A percentile compares a stretch with the other conserved stretches of the same genome.
Evolutionary conservation across 1,140 invertebrate species (phyloP).

Genomic region (Zaprionus gabonicus): DNA sequence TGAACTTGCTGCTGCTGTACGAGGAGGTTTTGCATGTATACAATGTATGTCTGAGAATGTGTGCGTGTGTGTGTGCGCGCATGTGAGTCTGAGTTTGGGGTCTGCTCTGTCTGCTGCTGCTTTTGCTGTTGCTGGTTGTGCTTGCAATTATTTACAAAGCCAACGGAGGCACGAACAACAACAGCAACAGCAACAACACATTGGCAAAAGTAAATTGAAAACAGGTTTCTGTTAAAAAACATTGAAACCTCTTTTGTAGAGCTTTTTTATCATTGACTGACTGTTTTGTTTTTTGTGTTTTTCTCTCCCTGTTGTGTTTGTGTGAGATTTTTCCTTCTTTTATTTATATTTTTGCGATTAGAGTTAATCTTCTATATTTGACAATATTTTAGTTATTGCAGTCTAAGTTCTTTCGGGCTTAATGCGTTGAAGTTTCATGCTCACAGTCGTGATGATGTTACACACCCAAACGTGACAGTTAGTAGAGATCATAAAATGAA

Average conservation of each 20-base stretch:
- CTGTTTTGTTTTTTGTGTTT: constrained; percentile 24
- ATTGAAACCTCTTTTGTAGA: constrained; percentile 81
- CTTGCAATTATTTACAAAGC: constrained; percentile 81
- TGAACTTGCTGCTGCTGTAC: constrained; percentile 57
- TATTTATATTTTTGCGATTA: constrained; percentile 30
- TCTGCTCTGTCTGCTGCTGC: constrained; percentile 55
- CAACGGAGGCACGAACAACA: constrained; percentile 48
- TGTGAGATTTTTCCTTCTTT: constrained; percentile 12
- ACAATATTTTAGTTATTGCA: constrained; percentile 37
- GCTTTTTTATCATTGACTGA: constrained; percentile 72
- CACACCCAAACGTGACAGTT: constrained; percentile 66
- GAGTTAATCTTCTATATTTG: constrained; percentile 33
- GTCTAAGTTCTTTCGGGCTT: constrained; percentile 16
- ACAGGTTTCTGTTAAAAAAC: constrained; percentile 75
- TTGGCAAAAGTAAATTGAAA: constrained; percentile 74
- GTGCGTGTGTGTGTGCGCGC: constrained; percentile 32
- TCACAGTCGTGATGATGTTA: background rate
- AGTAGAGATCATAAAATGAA: constrained; percentile 18
- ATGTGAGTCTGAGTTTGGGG: constrained; percentile 59
- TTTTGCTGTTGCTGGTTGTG: constrained; percentile 20
- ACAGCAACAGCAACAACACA: constrained; percentile 57
- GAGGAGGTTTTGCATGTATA: constrained; percentile 34
- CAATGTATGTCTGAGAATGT: constrained; percentile 21
- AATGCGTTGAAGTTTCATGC: background rate
- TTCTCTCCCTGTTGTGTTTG: constrained; percentile 16